Evolutionary conservation across 2,888 invertebrate genomes (phyloP), one percentile per base, ranked within the genome.

Genomic region (Sinohyriopsis cumingii): DNA sequence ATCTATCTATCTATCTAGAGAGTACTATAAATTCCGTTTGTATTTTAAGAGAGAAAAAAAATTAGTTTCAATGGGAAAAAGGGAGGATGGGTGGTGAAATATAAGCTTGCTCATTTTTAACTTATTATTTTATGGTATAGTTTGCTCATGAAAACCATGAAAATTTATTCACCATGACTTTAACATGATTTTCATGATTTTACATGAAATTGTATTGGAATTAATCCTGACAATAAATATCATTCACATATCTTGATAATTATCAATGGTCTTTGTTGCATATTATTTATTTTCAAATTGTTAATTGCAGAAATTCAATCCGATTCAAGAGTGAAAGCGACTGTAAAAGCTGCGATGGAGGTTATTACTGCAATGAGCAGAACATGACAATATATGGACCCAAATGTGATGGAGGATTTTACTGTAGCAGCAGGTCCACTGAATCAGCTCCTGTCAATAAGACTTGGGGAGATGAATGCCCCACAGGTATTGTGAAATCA

Each of bases 381-480:
- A 88, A 87, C 76, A 86, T 86, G 87, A 88, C 86, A 0, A 73
- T 68, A 9, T 72, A 72, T 3, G 84, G 84, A 1, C 57, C 72
- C 1, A 72, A 82, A 55, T 89, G 88, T 78, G 69, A 72, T 9
- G 82, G 85, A 1, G 88, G 88, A 0, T 86, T 82, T 75, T 89
- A 85, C 81, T 88, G 89, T 74, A 77, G 73, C 19, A 70, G 76
- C 1, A 81, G 82, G 7, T 88, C 88, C 6, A 79, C 78, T 5
- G 84, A 81, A 33, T 73, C 82, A 19, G 78, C 79, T 59, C 89
- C 89, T 3, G 75, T 86, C 68, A 84, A 82, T 55, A 68, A 79
- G 55, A 80, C 84, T 0, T 88, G 83, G 72, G 89, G 89, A 59
- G 87, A 84, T 69, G 81, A 79, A 45, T 89, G 89, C 73, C 88